Evolutionary conservation across 2,888 invertebrate genomes (phyloP), one percentile per base, ranked within the genome.

Genomic region (Philaethria dido): DNA sequence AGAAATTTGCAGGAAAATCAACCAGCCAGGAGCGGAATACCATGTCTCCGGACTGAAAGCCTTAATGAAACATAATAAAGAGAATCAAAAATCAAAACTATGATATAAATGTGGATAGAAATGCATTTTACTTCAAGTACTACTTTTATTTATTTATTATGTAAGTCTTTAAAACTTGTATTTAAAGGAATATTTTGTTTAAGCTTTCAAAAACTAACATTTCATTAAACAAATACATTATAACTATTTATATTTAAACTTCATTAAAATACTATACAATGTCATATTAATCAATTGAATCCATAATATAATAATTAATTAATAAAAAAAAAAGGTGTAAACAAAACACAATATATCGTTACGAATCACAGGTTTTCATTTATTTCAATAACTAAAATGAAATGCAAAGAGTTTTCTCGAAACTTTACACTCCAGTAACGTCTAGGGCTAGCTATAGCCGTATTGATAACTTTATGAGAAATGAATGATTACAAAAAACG

Each of bases 401-500:
- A 92, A 91, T 92, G 92, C 90, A 91, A 90, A 89, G 87, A 86
- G 83, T 84, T 87, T 83, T 82, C 78, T 81, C 11, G 14, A 50
- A 83, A 85, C 88, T 88, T 90, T 83, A 89, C 92, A 92, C 85
- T 91, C 84, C 86, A 84, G 86, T 88, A 89, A 87, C 88, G 83
- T 89, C 88, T 89, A 90, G 80, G 85, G 85, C 89, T 89, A 90
- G 29, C 52, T 52, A 50, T 29, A 50, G 29, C 86, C 83, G 81
- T 88, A 86, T 81, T 83, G 88, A 89, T 88, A 89, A 87, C 84
- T 86, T 85, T 84, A 80, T 81, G 84, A 85, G 85, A 87, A 90
- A 89, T 85, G 81, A 89, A 87, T 88, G 89, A 89, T 90, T 92
- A 92, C 89, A 92, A 92, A 91, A 89, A 90, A 88, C 85, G 85